A percentile compares a stretch with the other conserved stretches of the same genome.
Conservation (phyloP, 2,797 vertebrate species). For the Craterocephalus amniculus region DNA sequence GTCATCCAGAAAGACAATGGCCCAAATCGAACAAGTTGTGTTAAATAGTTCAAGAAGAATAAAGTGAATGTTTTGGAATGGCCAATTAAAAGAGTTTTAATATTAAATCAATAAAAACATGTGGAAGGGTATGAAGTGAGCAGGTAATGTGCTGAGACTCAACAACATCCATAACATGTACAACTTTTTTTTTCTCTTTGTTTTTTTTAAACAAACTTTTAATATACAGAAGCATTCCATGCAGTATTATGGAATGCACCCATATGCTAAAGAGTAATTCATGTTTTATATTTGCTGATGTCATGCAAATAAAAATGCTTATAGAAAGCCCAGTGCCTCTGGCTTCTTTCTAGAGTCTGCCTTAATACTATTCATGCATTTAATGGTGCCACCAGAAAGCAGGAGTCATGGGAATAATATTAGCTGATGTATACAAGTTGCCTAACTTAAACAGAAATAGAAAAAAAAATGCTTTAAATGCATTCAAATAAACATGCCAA, state of each 20-base stretch:
- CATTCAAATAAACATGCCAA: background rate
- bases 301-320: conserved; percentile 46
- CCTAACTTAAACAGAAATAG: conserved; percentile 19
- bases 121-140: background rate
- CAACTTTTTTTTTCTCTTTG: no score
- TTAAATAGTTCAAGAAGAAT: background rate
- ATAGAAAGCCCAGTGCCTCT: conserved; percentile 26
- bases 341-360: conserved; percentile 44
- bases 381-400: conserved; percentile 52
- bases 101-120: background rate
- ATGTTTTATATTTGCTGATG: conserved; percentile 45
- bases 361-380: conserved; percentile 54
- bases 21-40: background rate
- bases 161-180: background rate
- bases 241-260: background rate
- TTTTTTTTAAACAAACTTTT: no score
- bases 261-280: background rate
- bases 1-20: no score
- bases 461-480: conserved; percentile 12
- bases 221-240: background rate
- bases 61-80: background rate
- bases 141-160: background rate
- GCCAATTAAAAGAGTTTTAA: background rate
- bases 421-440: conserved; percentile 28
- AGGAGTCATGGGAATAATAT: conserved; percentile 53